These are phyloP conservation scores for Oscheius sp. DNA, from an alignment of 2,888 invertebrate genomes.

Conservation along the genomic window DNA sequence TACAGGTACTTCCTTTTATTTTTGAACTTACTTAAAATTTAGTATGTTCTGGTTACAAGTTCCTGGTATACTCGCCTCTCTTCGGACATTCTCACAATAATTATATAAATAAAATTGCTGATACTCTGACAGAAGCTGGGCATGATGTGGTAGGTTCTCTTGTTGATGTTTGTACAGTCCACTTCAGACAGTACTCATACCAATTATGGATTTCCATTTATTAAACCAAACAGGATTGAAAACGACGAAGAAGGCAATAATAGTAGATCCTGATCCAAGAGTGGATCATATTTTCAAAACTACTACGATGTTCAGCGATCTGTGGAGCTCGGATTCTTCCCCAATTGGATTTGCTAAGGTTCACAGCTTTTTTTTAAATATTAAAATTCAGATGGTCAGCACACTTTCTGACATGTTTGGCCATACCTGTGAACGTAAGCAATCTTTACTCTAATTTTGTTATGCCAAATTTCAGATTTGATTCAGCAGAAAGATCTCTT, in stretches of 20 bases:
- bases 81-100: constrained; percentile 48
- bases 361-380: no score
- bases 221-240: neutral
- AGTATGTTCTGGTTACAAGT: constrained; percentile 24
- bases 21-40: no score
- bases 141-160: constrained; percentile 44
- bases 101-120: constrained; percentile 45
- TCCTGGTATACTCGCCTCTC: constrained; percentile 44
- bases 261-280: constrained; percentile 1
- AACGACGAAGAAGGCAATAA: constrained; percentile 15
- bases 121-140: constrained; percentile 47
- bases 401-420: constrained; percentile 12
- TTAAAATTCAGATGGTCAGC: neutral
- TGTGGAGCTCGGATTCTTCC: constrained; percentile 8
- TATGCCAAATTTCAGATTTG: neutral
- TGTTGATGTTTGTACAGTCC: no score
- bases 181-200: constrained; percentile 7
- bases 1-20: no score
- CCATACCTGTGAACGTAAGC: constrained; percentile 8
- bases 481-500: constrained; percentile 13
- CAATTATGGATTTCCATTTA: neutral
- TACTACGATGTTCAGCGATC: constrained; percentile 7
- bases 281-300: neutral
- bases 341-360: neutral
- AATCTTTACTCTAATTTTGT: no score